Percentiles rank a stretch among this genome's conserved stretches.
Evolutionary conservation across 2,888 invertebrate species (phyloP).

Genomic region (Cheilosia soror): DNA sequence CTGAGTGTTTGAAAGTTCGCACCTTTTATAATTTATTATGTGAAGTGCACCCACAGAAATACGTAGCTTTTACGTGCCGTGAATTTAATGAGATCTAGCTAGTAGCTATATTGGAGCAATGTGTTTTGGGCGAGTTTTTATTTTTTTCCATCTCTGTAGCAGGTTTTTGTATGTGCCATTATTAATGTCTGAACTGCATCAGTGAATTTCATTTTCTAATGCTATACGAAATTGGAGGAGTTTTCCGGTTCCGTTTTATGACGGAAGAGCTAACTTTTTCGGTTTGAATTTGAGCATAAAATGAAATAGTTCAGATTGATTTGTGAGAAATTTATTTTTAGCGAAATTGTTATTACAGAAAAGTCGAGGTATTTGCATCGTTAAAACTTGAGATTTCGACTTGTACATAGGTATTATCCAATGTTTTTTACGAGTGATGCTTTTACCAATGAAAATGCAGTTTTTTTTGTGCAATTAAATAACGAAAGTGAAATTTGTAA

Average conservation of each 20-base stretch:
- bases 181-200: no score
- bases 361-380: background rate
- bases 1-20: slow-evolving; percentile 56
- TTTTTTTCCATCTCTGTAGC: background rate
- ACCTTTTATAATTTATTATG: slow-evolving; percentile 52
- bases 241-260: slow-evolving; percentile 30
- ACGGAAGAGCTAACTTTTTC: background rate
- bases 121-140: background rate
- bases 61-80: slow-evolving; percentile 11
- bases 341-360: background rate
- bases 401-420: no score
- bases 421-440: no score
- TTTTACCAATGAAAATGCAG: no score
- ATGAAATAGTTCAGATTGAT: slow-evolving; percentile 1
- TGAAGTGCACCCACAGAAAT: slow-evolving; percentile 31
- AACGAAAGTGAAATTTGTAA: no score
- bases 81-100: background rate
- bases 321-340: background rate
- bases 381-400: no score
- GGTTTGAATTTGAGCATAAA: background rate
- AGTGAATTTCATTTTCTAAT: slow-evolving; percentile 19
- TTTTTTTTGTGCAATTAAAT: no score
- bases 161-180: slow-evolving; percentile 1
- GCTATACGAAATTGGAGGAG: background rate
- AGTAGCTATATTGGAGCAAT: no score